A percentile compares a stretch with the other conserved stretches of the same genome.
Conservation (phyloP, 2,888 invertebrate genomes). For the Eupithecia abbreviata region DNA sequence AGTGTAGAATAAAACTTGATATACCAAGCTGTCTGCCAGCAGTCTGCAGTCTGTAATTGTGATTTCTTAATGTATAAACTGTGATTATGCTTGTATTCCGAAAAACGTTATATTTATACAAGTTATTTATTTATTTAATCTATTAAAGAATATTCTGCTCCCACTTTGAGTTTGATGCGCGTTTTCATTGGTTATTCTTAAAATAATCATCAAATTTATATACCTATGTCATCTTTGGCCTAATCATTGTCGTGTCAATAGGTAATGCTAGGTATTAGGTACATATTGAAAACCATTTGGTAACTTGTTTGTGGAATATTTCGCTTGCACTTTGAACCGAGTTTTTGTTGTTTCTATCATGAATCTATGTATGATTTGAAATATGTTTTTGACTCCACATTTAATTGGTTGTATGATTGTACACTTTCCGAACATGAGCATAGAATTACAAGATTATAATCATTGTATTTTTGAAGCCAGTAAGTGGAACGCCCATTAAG, state of each 20-base stretch:
- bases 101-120: too few relatives aligned
- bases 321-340: not conserved
- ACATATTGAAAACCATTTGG: not conserved
- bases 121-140: too few relatives aligned
- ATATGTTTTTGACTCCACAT: not conserved
- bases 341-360: not conserved
- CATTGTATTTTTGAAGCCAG: conserved; percentile 14
- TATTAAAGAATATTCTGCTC: not conserved
- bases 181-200: too few relatives aligned
- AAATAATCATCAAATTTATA: too few relatives aligned
- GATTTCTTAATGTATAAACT: too few relatives aligned
- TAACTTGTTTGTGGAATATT: not conserved
- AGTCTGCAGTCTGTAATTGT: too few relatives aligned
- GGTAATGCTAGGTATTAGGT: not conserved
- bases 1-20: too few relatives aligned
- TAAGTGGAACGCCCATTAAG: conserved; percentile 18
- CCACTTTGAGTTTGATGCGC: too few relatives aligned
- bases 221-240: not conserved
- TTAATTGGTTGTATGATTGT: conserved; percentile 9
- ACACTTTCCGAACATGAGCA: conserved; percentile 8
- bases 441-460: conserved; percentile 11
- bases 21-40: too few relatives aligned
- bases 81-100: too few relatives aligned
- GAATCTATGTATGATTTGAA: not conserved
- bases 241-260: not conserved